phyloP scores from a whole-genome alignment of 1,140 invertebrate genomes.

The Drosophila mojavensis region DNA sequence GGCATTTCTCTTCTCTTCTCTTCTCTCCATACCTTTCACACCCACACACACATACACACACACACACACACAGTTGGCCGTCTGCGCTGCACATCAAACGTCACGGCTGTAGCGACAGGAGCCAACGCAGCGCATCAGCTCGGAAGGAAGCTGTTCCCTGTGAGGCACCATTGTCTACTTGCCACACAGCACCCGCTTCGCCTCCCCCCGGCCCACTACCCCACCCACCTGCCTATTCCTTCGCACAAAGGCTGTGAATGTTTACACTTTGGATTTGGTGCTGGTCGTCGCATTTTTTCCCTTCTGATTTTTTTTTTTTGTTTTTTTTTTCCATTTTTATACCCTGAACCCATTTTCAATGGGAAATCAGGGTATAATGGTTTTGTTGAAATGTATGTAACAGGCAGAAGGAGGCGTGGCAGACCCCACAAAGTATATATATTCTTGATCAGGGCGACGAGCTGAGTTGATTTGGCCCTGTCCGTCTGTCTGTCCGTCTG shows the following conservation, averaged over 20 bases:
- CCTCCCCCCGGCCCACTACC: neutral
- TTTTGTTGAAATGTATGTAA: too few species aligned
- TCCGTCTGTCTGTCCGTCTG: too few species aligned
- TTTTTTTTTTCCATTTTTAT: slow-evolving; percentile 26
- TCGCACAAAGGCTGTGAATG: slow-evolving; percentile 72
- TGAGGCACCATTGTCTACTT: slow-evolving; percentile 36
- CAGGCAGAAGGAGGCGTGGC: too few species aligned
- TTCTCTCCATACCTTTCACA: neutral
- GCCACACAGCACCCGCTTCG: neutral
- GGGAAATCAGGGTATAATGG: too few species aligned
- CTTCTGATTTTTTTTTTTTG: slow-evolving; percentile 30
- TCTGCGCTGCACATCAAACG: slow-evolving; percentile 72
- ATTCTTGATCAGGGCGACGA: too few species aligned
- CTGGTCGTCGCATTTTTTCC: slow-evolving; percentile 59
- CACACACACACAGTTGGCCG: neutral
- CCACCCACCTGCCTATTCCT: slow-evolving; percentile 27
- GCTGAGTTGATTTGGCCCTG: too few species aligned
- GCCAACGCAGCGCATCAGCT: slow-evolving; percentile 52
- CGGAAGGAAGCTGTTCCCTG: slow-evolving; percentile 76
- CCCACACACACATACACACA: neutral
- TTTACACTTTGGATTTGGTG: slow-evolving; percentile 79
- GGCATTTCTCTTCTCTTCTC: too few species aligned
- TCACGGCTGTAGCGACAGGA: slow-evolving; percentile 20
- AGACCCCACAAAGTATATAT: too few species aligned
- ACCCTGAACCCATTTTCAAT: too few species aligned